Conservation (phyloP, 2,797 vertebrate genomes). For the Acipenser transmontanus region DNA sequence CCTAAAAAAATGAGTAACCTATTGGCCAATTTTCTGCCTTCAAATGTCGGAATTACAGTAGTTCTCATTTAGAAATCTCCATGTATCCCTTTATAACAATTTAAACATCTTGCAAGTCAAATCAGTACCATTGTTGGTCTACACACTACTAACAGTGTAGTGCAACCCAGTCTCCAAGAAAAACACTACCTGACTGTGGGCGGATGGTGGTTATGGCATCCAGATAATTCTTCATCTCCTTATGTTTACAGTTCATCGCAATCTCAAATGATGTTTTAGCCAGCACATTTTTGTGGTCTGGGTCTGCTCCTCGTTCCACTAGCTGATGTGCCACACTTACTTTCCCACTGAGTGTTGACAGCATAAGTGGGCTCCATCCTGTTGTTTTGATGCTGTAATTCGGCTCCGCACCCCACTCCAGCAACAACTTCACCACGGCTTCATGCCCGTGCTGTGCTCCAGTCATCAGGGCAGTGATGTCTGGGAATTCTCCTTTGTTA, state of each 20-base stretch:
- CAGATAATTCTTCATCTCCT: conserved; percentile 80
- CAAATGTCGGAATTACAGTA: no score
- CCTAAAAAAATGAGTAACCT: no score
- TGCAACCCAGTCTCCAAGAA: no score
- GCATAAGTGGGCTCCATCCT: conserved; percentile 88
- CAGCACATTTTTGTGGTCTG: conserved; percentile 78
- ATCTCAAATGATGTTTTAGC: conserved; percentile 89
- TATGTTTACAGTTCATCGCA: conserved; percentile 77
- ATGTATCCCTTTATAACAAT: no score
- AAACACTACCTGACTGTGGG: conserved; percentile 72
- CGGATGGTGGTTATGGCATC: conserved; percentile 84
- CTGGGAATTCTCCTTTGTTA: conserved; percentile 60
- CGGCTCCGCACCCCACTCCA: conserved; percentile 90
- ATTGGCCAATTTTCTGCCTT: no score
- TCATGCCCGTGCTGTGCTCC: conserved; percentile 83
- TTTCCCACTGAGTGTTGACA: conserved; percentile 75
- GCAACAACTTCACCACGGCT: conserved; percentile 65
- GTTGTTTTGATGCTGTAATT: conserved; percentile 71
- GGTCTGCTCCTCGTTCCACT: conserved; percentile 83
- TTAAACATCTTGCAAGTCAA: no score
- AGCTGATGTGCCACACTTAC: conserved; percentile 80
- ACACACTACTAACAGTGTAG: no score
- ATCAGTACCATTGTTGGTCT: no score
- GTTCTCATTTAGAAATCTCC: no score
- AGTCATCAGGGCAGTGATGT: conserved; percentile 81